Evolutionary conservation across 2,888 invertebrate species (phyloP).

Genomic region (Listrodromus nycthemerus): DNA sequence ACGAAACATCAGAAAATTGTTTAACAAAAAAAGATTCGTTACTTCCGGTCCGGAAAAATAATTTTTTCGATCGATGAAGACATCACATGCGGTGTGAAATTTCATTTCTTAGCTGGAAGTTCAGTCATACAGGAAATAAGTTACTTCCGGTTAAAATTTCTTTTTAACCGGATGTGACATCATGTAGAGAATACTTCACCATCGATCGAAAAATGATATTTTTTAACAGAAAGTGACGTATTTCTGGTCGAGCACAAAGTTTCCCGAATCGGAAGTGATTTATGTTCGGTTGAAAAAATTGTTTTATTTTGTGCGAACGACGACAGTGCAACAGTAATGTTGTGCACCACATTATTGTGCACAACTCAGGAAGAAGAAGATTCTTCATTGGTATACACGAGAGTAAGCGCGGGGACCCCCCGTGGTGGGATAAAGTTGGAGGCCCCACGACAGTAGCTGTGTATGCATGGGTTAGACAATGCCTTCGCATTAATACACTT

Average conservation of each 20-base stretch:
- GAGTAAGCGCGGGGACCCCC: slow-evolving; percentile 79
- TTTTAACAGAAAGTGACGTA: no score
- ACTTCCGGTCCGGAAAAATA: background rate
- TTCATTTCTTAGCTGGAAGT: background rate
- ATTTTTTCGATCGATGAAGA: background rate
- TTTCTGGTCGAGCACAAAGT: background rate
- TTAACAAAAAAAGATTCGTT: slow-evolving; percentile 17
- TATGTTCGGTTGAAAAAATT: no score
- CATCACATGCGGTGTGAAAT: background rate
- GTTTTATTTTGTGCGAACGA: background rate
- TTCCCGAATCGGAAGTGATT: no score
- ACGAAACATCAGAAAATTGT: slow-evolving; percentile 39
- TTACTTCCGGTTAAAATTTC: background rate
- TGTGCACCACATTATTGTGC: slow-evolving; percentile 22
- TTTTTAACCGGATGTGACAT: background rate
- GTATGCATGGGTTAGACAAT: slow-evolving; percentile 84
- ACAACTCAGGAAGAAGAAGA: slow-evolving; percentile 14
- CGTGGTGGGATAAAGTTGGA: slow-evolving; percentile 81
- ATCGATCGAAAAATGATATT: background rate
- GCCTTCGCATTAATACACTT: slow-evolving; percentile 84
- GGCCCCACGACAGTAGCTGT: slow-evolving; percentile 83
- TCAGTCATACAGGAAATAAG: background rate
- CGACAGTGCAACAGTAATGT: background rate
- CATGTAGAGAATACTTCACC: no score
- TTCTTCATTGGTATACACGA: slow-evolving; percentile 45